Percentiles rank a stretch among this genome's conserved stretches.
Conservation (phyloP, 30 jellyfish, hydroid and myxozoan species). For the Aurelia sp. region DNA sequence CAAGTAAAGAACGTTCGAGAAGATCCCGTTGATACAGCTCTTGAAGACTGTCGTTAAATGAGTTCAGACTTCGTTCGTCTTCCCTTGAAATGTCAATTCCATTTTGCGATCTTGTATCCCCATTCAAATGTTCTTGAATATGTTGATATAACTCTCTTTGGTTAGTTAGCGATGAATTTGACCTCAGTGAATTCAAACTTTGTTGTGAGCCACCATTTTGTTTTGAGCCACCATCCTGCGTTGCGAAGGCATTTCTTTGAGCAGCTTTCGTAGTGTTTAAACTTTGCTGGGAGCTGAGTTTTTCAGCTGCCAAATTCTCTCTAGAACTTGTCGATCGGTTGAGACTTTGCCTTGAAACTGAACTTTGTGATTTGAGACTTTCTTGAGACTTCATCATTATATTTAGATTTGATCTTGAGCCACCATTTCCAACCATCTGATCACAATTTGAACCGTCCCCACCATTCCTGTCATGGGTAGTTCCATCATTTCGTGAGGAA, state of each 20-base stretch:
- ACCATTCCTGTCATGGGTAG: too few species aligned
- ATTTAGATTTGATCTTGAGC: background rate
- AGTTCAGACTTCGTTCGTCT: constrained; percentile 30
- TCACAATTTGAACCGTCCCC: too few species aligned
- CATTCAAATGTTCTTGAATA: too few species aligned
- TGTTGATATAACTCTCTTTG: too few species aligned
- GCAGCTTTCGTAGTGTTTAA: too few species aligned
- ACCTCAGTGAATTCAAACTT: constrained; percentile 21
- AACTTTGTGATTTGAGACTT: too few species aligned
- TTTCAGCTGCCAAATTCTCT: background rate
- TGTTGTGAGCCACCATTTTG: constrained; percentile 31
- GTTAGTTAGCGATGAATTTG: background rate
- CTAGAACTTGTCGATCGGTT: too few species aligned
- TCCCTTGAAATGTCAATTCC: too few species aligned
- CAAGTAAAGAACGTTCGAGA: background rate
- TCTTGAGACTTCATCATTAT: background rate
- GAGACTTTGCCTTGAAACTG: too few species aligned
- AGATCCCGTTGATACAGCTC: constrained; percentile 16
- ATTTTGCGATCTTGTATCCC: too few species aligned
- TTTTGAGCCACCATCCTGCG: constrained; percentile 10
- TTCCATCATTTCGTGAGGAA: too few species aligned
- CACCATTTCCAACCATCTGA: too few species aligned
- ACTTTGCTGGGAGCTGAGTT: constrained; percentile 11
- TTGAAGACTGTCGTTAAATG: constrained; percentile 40
- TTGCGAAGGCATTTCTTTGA: background rate